Evolutionary conservation across 2,113 vertebrate genomes (phyloP).

Genomic region (Pycnonotus jocosus): DNA sequence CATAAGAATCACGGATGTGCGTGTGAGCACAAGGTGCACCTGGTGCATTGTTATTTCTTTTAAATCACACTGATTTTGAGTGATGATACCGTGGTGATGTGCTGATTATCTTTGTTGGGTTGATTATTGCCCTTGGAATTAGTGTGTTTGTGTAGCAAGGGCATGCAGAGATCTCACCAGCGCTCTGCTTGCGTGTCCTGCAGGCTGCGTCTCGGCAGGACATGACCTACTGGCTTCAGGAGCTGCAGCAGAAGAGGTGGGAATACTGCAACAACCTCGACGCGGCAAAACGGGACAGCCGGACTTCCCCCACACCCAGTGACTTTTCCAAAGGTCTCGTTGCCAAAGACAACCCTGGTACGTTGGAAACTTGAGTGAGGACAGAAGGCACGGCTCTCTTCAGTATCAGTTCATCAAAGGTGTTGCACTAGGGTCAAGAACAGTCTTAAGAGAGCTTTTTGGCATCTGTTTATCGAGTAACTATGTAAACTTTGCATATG

Average conservation of each 20-base stretch:
- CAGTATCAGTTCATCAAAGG: neutral
- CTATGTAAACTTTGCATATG: neutral
- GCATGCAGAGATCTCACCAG: neutral
- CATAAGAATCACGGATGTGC: neutral
- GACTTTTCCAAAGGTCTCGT: slow-evolving; percentile 85
- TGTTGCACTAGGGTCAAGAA: neutral
- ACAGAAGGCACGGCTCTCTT: neutral
- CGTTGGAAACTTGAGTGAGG: neutral
- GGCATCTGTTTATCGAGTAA: neutral
- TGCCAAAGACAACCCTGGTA: slow-evolving; percentile 86
- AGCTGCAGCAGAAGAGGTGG: slow-evolving; percentile 96
- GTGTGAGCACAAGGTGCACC: neutral
- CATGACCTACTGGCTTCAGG: slow-evolving; percentile 94
- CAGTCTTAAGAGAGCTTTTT: neutral
- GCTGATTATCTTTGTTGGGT: neutral
- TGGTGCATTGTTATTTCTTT: neutral
- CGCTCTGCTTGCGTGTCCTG: neutral
- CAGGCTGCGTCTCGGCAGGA: slow-evolving; percentile 87
- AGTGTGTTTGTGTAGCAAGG: fast-evolving
- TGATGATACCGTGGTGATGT: neutral
- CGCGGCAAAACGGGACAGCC: slow-evolving; percentile 75
- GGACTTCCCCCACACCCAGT: slow-evolving; percentile 68
- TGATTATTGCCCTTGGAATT: neutral
- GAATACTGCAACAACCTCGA: slow-evolving; percentile 86
- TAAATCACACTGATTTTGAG: neutral